Percentiles rank a stretch among this genome's conserved stretches.
These are phyloP conservation scores for Nomia melanderi DNA, from an alignment of 1,140 invertebrate genomes.

Conservation along the genomic window DNA sequence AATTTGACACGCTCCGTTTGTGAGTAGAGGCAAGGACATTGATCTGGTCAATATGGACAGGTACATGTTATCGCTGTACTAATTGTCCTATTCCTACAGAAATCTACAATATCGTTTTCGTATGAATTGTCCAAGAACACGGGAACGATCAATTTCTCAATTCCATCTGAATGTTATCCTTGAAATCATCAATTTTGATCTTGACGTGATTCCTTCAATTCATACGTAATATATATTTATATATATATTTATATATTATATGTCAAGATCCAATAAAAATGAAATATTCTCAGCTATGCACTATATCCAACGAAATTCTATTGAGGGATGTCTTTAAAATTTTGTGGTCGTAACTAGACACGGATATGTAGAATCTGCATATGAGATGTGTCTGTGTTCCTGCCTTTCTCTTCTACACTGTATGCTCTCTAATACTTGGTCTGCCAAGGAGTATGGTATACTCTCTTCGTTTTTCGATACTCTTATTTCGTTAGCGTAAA, in stretches of 20 bases:
- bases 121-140: conserved; percentile 3
- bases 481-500: conserved; percentile 15
- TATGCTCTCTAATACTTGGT: conserved; percentile 47
- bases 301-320: conserved; percentile 35
- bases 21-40: conserved; percentile 66
- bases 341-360: conserved; percentile 57
- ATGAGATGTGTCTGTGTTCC: conserved; percentile 33
- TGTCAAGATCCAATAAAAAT: conserved; percentile 15
- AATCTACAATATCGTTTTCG: conserved; percentile 24
- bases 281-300: conserved; percentile 34
- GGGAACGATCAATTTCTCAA: background rate
- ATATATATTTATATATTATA: too few species aligned
- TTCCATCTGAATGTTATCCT: background rate
- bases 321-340: conserved; percentile 40
- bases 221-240: conserved; percentile 3
- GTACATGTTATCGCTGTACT: conserved; percentile 78
- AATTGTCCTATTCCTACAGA: conserved; percentile 65
- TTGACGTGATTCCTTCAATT: background rate
- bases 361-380: conserved; percentile 65
- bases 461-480: conserved; percentile 43
- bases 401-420: conserved; percentile 16
- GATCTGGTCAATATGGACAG: conserved; percentile 75
- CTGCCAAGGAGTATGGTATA: conserved; percentile 48
- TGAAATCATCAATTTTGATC: background rate
- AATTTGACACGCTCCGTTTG: conserved; percentile 16